Conservation (phyloP, 2,113 vertebrate species). For the Rhegmatorhina hoffmannsi region DNA sequence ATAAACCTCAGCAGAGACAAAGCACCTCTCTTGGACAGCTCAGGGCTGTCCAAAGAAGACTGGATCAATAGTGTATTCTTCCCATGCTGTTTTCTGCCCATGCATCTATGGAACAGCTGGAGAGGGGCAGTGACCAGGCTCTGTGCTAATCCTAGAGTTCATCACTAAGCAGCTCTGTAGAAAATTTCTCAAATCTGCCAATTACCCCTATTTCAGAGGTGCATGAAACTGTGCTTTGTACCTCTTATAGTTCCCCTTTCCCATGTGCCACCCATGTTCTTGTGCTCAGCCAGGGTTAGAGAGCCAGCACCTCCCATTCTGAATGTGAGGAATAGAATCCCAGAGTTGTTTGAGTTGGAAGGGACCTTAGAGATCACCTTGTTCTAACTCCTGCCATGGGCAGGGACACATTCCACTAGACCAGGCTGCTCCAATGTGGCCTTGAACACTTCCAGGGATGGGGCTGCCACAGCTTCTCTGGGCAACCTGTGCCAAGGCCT, state of each 20-base stretch:
- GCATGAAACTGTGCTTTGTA: background rate
- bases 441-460: background rate
- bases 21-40: too few species aligned
- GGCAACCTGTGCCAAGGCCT: background rate
- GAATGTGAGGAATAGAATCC: background rate
- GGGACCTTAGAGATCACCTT: background rate
- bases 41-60: background rate
- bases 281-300: background rate
- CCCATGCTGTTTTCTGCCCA: accelerated
- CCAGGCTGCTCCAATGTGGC: background rate
- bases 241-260: background rate
- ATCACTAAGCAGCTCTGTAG: background rate
- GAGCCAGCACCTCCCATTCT: background rate
- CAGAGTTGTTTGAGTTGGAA: background rate
- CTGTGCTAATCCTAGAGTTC: background rate
- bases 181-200: background rate
- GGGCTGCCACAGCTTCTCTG: background rate
- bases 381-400: background rate
- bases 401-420: background rate
- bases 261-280: accelerated
- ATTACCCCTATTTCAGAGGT: background rate
- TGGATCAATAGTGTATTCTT: background rate
- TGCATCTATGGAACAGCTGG: background rate
- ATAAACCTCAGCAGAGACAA: background rate
- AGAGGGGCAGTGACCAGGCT: background rate